Evolutionary conservation across 2,888 invertebrate species (phyloP), one percentile per base, ranked within the genome.

Genomic region (Lycophotia porphyrea): DNA sequence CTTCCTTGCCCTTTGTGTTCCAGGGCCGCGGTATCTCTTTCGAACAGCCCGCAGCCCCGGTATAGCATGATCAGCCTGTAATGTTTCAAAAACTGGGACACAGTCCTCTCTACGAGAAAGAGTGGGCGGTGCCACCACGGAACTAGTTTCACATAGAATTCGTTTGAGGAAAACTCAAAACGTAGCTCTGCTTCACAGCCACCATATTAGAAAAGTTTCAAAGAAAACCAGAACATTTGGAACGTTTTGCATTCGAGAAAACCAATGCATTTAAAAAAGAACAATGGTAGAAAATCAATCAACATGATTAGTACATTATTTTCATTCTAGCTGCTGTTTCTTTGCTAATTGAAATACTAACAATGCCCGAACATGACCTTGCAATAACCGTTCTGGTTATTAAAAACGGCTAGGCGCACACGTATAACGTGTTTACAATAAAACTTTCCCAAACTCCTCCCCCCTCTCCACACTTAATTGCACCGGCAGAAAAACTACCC

Each of bases 341-440:
- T 49, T 2, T 66, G 39, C 5, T 55, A 24, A 82, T 70, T 78
- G 44, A 78, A 34, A 49, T 27, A 55, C 18, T 42, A 61, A 60
- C 49, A 70, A 79, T 63, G 66, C 13, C 31, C 5, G n/a, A n/a
- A n/a, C 67, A 39, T 66, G 69, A 67, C 69, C 80, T 73, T 79
- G 49, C 11, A 49, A 58, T 70, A 69, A 66, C 52, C 21, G 36
- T 61, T 44, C 39, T 24, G 49, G 39, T 34, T 36, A 72, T 78
- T 69, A 66, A 0, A 65, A 60, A 66, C 49, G n/a, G 13, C 58
- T 52, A 39, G 7, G 3, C 13, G 55, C 36, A 68, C 36, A 68
- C 55, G n/a, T 68, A 58, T 49, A 36, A 63, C 2, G 5, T 36
- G 55, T 42, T 55, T 70, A 39, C 2, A 34, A 11, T 34, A 60